Conservation (phyloP, 2,797 vertebrate species). For the Tenualosa ilisha region DNA sequence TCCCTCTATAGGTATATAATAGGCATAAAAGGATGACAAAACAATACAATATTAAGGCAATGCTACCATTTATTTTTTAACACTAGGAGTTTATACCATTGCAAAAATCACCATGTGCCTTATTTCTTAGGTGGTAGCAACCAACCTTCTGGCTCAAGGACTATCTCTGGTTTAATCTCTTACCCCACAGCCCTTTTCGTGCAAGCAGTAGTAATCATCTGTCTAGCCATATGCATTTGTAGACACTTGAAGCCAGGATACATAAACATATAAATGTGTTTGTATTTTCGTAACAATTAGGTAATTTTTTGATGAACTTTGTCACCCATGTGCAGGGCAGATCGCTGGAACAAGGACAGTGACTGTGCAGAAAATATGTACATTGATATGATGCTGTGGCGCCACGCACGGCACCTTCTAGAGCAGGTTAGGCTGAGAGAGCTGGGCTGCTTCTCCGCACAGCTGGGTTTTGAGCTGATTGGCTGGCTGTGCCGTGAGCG, state of each 20-base stretch:
- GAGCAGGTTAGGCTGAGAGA: conserved; percentile 93
- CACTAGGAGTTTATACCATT: too few relatives aligned
- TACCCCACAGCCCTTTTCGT: too few relatives aligned
- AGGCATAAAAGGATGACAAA: too few relatives aligned
- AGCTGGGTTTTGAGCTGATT: conserved; percentile 95
- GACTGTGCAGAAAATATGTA: conserved; percentile 97
- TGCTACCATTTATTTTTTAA: too few relatives aligned
- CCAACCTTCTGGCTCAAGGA: too few relatives aligned
- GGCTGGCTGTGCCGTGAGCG: conserved; percentile 94
- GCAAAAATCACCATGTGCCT: too few relatives aligned
- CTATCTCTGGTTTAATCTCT: too few relatives aligned
- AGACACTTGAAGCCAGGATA: background rate
- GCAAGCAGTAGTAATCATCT: background rate
- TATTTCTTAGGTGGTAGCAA: too few relatives aligned
- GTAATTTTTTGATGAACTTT: background rate
- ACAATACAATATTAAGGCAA: too few relatives aligned
- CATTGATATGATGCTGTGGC: conserved; percentile 98
- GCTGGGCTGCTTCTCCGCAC: conserved; percentile 93
- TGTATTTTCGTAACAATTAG: too few relatives aligned
- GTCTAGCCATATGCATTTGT: background rate
- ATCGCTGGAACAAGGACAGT: conserved; percentile 79
- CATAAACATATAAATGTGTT: background rate
- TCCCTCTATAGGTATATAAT: too few relatives aligned
- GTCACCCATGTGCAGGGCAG: conserved; percentile 55
- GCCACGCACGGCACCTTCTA: conserved; percentile 90